Evolutionary conservation across 2,888 invertebrate genomes (phyloP).

Genomic region (Diarsia dahlii): DNA sequence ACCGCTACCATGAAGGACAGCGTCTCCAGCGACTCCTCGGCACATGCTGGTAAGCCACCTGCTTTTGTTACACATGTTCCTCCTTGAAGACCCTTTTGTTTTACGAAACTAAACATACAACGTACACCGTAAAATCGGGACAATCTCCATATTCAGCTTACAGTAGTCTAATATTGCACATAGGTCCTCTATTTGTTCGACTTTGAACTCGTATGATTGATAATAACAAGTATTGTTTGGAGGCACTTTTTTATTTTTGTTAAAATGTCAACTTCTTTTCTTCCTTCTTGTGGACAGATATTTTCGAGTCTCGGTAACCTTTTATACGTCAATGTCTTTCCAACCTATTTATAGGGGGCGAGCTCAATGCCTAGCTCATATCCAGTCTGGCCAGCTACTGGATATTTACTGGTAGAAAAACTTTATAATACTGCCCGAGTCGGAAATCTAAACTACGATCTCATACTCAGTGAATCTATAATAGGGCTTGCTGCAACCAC

Average conservation of each 20-base stretch:
- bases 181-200: too few relatives aligned
- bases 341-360: not conserved
- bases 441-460: too few relatives aligned
- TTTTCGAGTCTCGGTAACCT: too few relatives aligned
- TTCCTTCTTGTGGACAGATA: not conserved
- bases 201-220: too few relatives aligned
- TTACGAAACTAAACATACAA: not conserved
- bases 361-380: not conserved
- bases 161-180: not conserved
- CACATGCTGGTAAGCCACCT: conserved; percentile 77
- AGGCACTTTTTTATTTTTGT: not conserved
- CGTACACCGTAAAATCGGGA: not conserved
- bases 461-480: too few relatives aligned
- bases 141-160: not conserved
- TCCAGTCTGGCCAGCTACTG: not conserved
- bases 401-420: too few relatives aligned
- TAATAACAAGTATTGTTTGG: not conserved
- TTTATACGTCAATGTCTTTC: too few relatives aligned
- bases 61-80: not conserved
- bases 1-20: conserved; percentile 91
- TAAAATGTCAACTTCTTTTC: not conserved
- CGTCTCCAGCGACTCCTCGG: conserved; percentile 84
- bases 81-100: not conserved
- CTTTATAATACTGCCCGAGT: too few relatives aligned
- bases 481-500: too few relatives aligned